Evolutionary conservation across 2,888 invertebrate species (phyloP), one percentile per base, ranked within the genome.

Genomic region (Dioctria linearis): DNA sequence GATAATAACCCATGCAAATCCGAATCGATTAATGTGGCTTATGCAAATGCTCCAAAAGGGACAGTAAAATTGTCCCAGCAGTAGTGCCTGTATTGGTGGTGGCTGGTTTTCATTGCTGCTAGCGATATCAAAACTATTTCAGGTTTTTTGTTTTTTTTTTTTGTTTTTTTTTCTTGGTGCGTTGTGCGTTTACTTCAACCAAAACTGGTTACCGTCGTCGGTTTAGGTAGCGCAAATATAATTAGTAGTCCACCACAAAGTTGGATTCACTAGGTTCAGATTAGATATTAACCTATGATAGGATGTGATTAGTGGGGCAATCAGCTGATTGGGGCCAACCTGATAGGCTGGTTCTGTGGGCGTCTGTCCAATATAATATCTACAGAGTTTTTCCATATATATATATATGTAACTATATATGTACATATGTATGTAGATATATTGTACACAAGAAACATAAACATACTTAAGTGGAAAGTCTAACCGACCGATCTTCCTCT

Each of bases 11-110:
- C 25, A 57, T 57, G 57, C 57, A 57, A 57, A 57, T 57, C 57
- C 57, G 57, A 57, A 57, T 57, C 57, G 57, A 57, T 57, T 57
- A 57, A 57, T 13, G 57, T 57, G 57, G 57, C 57, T 57, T 57
- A 57, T 57, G 57, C 57, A 57, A 57, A 57, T 57, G n/a, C n/a
- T 57, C 4, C 57, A n/a, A 5, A 6, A n/a, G 57, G 57, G n/a
- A 57, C 25, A 57, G 5, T 57, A 57, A 57, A 57, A 57, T n/a
- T 57, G 25, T 57, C 57, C 57, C 11, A 57, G 25, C 25, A 25
- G 25, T 25, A 25, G 2, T 25, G 25, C 25, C 25, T 25, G 25
- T 25, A 25, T 25, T 25, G 25, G 25, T 25, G 25, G 25, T 25
- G 25, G 25, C 25, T 57, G 11, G n/a, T 57, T 11, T 4, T 57